A percentile compares a stretch with the other conserved stretches of the same genome.
phyloP scores from a whole-genome alignment of 2,888 invertebrate species.

The Allacma fusca region DNA sequence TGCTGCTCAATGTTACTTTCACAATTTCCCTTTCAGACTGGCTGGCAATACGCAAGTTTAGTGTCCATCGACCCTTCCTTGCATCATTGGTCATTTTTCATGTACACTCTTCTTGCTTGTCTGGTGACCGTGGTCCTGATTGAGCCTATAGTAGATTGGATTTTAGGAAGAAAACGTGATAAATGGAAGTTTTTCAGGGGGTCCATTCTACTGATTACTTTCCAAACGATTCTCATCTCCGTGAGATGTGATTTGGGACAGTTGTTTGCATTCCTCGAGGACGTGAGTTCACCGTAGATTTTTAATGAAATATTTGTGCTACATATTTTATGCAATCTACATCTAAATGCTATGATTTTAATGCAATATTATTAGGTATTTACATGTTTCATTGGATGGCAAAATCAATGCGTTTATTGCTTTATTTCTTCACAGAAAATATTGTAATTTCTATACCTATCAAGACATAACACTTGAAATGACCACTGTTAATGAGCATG shows the following conservation, averaged over 20 bases:
- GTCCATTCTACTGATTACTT: slow-evolving; percentile 40
- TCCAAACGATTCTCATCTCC: slow-evolving; percentile 39
- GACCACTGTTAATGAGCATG: too few species aligned
- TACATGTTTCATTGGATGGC: too few species aligned
- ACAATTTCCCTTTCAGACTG: slow-evolving; percentile 32
- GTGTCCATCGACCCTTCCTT: slow-evolving; percentile 42
- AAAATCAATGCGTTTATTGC: too few species aligned
- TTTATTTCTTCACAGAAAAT: too few species aligned
- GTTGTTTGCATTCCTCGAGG: slow-evolving; percentile 41
- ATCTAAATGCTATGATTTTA: too few species aligned
- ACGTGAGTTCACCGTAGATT: slow-evolving; percentile 34
- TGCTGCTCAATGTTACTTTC: background rate
- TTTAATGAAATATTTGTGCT: background rate
- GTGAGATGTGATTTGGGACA: slow-evolving; percentile 41
- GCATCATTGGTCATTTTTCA: slow-evolving; percentile 47
- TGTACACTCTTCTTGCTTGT: slow-evolving; percentile 32
- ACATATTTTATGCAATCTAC: too few species aligned
- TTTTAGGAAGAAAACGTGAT: slow-evolving; percentile 40
- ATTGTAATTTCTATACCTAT: too few species aligned
- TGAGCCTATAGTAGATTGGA: slow-evolving; percentile 46
- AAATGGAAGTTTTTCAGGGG: slow-evolving; percentile 47
- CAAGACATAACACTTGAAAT: too few species aligned
- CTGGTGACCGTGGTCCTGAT: slow-evolving; percentile 36
- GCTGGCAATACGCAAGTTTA: slow-evolving; percentile 49
- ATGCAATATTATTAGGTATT: too few species aligned